Percentiles rank a stretch among this genome's conserved stretches.
phyloP scores from a whole-genome alignment of 2,888 invertebrate genomes.

The Lithophane ornitopus region DNA sequence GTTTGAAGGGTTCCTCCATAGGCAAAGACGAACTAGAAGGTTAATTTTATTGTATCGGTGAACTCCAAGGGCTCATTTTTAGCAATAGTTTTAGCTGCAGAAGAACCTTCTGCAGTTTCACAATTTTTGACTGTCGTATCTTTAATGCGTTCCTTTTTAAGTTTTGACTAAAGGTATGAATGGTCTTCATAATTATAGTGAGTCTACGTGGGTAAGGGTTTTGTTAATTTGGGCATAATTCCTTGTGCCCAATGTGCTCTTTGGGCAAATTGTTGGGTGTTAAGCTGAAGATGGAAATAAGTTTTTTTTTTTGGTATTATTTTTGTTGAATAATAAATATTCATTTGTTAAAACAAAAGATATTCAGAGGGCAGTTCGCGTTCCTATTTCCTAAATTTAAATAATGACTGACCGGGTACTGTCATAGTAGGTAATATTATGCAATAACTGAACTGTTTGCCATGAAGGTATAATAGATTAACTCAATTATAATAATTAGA shows the following conservation, averaged over 20 bases:
- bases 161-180: conserved; percentile 42
- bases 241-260: conserved; percentile 23
- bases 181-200: conserved; percentile 53
- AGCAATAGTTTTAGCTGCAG: no score
- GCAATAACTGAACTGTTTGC: not conserved
- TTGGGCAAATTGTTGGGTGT: conserved; percentile 41
- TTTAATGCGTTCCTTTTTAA: conserved; percentile 40
- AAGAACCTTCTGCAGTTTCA: conserved; percentile 25
- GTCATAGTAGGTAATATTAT: not conserved
- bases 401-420: not conserved
- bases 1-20: not conserved
- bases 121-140: not conserved
- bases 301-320: not conserved
- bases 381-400: not conserved
- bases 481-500: conserved; percentile 10
- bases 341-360: not conserved
- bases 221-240: conserved; percentile 47
- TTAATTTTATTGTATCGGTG: not conserved
- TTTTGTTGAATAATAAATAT: no score
- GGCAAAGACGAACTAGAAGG: not conserved
- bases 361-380: not conserved
- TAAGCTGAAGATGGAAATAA: conserved; percentile 31
- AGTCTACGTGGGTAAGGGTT: conserved; percentile 36
- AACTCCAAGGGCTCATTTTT: not conserved
- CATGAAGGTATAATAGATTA: conserved; percentile 9